Percentiles rank a stretch among this genome's conserved stretches.
These are phyloP conservation scores for Todiramphus saurophagus DNA, from an alignment of 2,113 vertebrate genomes.

Conservation along the genomic window DNA sequence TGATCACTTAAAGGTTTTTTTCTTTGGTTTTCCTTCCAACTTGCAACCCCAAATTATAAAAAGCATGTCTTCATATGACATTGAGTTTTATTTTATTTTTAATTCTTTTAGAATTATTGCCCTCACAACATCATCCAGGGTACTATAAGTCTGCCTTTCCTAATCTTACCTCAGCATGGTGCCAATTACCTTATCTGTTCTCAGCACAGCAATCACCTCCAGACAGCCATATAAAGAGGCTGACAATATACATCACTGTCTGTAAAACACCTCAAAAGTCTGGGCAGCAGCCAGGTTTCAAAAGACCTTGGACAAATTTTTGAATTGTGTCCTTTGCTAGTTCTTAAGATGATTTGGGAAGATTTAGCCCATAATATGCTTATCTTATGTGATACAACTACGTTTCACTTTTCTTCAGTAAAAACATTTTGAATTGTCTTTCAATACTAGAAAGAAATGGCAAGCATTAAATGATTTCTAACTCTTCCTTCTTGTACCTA, in stretches of 20 bases:
- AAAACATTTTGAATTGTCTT: not conserved
- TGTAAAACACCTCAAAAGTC: not conserved
- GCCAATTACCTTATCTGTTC: conserved; percentile 50
- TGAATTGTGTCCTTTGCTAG: not conserved
- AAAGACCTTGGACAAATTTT: conserved; percentile 25
- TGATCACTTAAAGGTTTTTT: not conserved
- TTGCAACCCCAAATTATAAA: not conserved
- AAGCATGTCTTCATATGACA: not conserved
- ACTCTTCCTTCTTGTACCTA: not conserved
- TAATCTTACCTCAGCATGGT: conserved; percentile 42
- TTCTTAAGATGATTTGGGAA: not conserved
- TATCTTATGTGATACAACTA: not conserved
- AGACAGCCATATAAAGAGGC: not conserved
- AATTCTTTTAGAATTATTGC: not conserved
- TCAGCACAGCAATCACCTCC: conserved; percentile 3
- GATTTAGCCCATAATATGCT: not conserved
- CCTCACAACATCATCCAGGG: not conserved
- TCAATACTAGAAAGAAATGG: not conserved
- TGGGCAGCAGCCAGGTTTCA: not conserved
- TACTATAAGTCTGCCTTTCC: not conserved
- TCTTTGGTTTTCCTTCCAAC: not conserved
- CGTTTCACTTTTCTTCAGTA: not conserved
- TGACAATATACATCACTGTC: not conserved
- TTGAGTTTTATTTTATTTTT: not conserved
- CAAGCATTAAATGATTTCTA: not conserved